Evolutionary conservation across 2,113 vertebrate genomes (phyloP).

Genomic region (Bothrops jararaca): DNA sequence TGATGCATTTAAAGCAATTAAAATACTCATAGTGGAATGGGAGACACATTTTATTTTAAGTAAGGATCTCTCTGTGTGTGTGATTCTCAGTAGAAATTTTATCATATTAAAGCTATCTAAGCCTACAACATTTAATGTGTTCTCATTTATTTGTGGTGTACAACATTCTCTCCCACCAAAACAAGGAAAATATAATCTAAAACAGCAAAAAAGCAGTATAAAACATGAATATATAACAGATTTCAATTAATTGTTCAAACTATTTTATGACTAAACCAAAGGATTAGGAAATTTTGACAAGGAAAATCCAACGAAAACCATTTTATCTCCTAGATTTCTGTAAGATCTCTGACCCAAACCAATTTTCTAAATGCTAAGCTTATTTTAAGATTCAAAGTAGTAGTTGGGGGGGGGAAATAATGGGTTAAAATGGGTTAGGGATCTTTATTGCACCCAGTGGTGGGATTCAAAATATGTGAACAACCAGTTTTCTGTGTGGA

Average conservation of each 20-base stretch:
- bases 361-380: neutral
- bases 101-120: neutral
- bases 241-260: neutral
- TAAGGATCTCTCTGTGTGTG: neutral
- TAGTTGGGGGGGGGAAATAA: neutral
- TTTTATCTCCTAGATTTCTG: neutral
- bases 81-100: neutral
- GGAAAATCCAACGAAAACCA: neutral
- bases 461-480: too few relatives aligned
- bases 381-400: neutral
- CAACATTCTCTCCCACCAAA: neutral
- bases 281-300: neutral
- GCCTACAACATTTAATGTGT: neutral
- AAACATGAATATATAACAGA: neutral
- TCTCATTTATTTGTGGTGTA: neutral
- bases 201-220: neutral
- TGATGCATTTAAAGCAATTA: neutral
- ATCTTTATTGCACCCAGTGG: too few relatives aligned
- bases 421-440: neutral
- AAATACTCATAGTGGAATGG: neutral
- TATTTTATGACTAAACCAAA: neutral
- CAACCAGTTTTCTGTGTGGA: too few relatives aligned
- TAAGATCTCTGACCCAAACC: neutral
- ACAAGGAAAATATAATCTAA: neutral
- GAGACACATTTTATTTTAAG: conserved; percentile 32